Evolutionary conservation across 1,140 invertebrate species (phyloP), one percentile per base, ranked within the genome.

Genomic region (Tetramorium parvispinum): DNA sequence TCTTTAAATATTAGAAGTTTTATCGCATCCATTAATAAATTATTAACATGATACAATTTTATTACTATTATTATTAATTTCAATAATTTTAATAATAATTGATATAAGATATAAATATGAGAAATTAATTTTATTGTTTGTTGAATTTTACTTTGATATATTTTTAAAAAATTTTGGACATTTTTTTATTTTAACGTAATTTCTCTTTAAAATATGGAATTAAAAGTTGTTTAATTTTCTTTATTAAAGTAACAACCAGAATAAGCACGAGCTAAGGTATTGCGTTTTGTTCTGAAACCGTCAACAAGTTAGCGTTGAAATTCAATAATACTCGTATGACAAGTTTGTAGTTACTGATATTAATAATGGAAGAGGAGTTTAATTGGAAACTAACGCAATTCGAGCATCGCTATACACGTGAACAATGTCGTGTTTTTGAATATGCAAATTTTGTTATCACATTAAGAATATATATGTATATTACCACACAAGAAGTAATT

Each of bases 291-390:
- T 82, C 68, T 27, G n/a, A 73, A 59, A 27, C 79, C 68, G 68
- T 75, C 79, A 83, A 40, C 79, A 83, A 83, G 79, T 83, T 81
- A 81, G 65, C 65, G 49, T 57, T 75, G 79, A 75, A 83, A 83
- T 83, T 83, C 79, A 83, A 83, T 83, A 75, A 83, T 75, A 75
- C 79, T 83, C 79, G 53, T 73, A 73, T 75, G 53, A 55, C 79
- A 75, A 75, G 79, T 71, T 82, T 18, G 24, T 40, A 81, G 78
- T 61, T 83, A 83, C 68, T 73, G 68, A 83, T 83, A 83, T 83
- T 83, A 83, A 73, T 83, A 83, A 73, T 73, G 53, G 68, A 77
- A 77, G 55, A 83, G 79, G 53, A 83, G 68, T 75, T 83, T 83
- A 75, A 83, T 55, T 59, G 68, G 32, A 75, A 55, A 49, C 79